Base-by-base conservation (phyloP, 2,888 invertebrate genomes). In the Torymus aiolomorphi region DNA sequence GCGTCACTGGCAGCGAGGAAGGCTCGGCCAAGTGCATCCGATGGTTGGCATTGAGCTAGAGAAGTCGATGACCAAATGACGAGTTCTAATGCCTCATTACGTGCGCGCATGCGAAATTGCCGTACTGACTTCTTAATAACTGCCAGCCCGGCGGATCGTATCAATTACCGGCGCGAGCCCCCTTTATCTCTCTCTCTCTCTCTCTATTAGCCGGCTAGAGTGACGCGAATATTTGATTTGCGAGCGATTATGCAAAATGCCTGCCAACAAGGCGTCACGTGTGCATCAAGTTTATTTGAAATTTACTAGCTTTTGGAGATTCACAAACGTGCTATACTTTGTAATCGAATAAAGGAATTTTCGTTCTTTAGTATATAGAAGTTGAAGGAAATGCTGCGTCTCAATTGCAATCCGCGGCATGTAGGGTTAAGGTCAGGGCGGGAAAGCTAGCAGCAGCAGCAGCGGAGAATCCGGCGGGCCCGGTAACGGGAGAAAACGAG, bases 401-500 rank as follows among this genome's bases (percentile, higher is more conserved):
- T n/a, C n/a, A 31, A 2, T 3, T 24, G 24, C 24, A 24, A 24
- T 24, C 24, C 18, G 71, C 14, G 12, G 16, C 56, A 54, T 1
- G 49, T 69, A 52, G 61, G 78, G 78, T 78, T 78, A 78, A 78
- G 78, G 78, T 78, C 78, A 67, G 31, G 11, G 62, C 12, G 56
- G 14, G 42, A 61, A 24, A 63, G 49, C 42, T 8, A 8, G 1
- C 13, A 56, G 54, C 70, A 14, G 52, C 20, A 18, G 62, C 51
- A 16, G 66, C 52, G 54, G 59, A 67, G 71, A 67, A 76, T 72
- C 67, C 75, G 63, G 51, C 31, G 11, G 16, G 14, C 20, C 49
- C 69, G 31, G 77, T 82, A 80, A 80, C 76, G 76, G 75, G 71
- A 81, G 82, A 81, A 82, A 79, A 82, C 71, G 78, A 79, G 78